Base-by-base conservation (phyloP, 2,797 vertebrate genomes). In the Phrynocephalus guinanensis region DNA sequence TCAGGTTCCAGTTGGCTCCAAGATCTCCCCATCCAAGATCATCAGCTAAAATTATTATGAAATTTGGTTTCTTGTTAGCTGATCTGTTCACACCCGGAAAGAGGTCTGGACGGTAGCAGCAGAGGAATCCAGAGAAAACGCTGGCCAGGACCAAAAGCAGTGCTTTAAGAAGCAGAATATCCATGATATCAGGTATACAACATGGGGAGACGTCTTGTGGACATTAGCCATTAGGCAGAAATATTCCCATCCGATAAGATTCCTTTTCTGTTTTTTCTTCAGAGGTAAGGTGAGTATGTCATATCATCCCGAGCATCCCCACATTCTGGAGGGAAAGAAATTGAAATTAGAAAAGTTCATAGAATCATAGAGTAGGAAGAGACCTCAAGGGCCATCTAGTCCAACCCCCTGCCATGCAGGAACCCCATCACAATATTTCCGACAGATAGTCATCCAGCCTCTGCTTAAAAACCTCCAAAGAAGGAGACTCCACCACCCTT, bases 11-110 rank as follows among this genome's bases (percentile, higher is more conserved):
- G 95, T 99, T 99, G 60, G 95, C 96, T n/a, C 98, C 98, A 87
- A 99, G 96, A 88, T 99, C 99, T 4, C 97, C 98, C 99, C 99
- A 99, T 60, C 99, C 99, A 70, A 99, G 96, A 89, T 99, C 99
- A 91, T 99, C 99, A 0, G 98, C 98, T 94, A 99, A 94, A 91
- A 99, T 96, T 91, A 99, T 87, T 1, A 99, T 97, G 83, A 99
- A 98, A 94, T 98, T 99, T 22, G 98, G 98, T 91, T 90, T 96
- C 85, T 78, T 80, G 6, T 56, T 91, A 2, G 1, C 1, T 0
- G 2, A 15, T 18, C 8, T 81, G 66, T 91, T 79, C 66, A 63
- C 82, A 44, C 0, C 0, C 0, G n/a, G 79, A 84, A 63, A 38
- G 80, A 92, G 90, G 75, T 38, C 52, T 78, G 89, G 24, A 11